Evolutionary conservation across 2,797 vertebrate species (phyloP), one percentile per base, ranked within the genome.

Genomic region (Cygnus olor): DNA sequence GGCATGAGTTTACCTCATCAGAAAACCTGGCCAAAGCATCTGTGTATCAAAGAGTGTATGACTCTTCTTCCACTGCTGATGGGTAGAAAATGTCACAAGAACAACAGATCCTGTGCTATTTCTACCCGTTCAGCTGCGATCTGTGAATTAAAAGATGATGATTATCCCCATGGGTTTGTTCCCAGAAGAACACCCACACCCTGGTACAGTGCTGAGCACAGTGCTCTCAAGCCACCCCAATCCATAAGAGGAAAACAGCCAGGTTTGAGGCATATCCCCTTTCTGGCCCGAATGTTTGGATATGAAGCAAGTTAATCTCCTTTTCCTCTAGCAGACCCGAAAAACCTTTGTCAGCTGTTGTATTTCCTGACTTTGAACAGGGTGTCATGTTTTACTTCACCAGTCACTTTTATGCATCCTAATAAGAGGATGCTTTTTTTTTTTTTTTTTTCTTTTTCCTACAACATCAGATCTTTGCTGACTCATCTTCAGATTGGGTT

Each of bases 11-110:
- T 54, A 88, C 88, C 80, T 84, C 85, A n/a, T 78, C 42, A 81
- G 93, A 91, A 93, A 81, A 84, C 84, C 80, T 73, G 77, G 85
- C 85, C 83, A 63, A 56, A 61, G 82, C 61, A 58, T 88, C 89
- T 94, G 89, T 30, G 73, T 64, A 45, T 91, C 63, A 42, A 13
- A n/a, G 30, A 42, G 18, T 1, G 6, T 42, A 30, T 22, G 73
- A 79, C 58, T 80, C 66, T 82, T 47, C 81, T 72, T 58, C 77
- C 4, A 0, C 74, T 76, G 70, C 51, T 44, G 77, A 47, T 86
- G 93, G 36, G 51, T 58, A 79, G 63, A 74, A 89, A 72, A 76
- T 86, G 42, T 91, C 82, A 51, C 45, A 38, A 57, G 82, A 93
- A 95, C 58, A 84, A 69, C 85, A 79, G 80, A 57, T 78, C 79